Evolutionary conservation across 2,797 vertebrate genomes (phyloP), one percentile per base, ranked within the genome.

Genomic region (Platalea minor): DNA sequence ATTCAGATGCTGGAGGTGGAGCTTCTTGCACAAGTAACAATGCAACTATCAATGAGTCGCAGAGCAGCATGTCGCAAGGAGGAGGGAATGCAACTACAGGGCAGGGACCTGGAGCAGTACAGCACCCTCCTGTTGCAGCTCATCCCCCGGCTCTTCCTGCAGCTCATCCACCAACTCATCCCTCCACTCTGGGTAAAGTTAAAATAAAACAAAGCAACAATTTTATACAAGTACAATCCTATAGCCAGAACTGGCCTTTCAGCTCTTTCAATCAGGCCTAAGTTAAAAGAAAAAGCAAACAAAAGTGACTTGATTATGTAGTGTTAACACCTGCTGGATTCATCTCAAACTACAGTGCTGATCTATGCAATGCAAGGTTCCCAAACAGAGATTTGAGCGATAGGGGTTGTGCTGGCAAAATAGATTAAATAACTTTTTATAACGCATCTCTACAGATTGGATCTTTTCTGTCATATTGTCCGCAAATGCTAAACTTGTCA

Each of bases 1-100:
- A 99, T 94, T 98, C 99, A 1, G 99, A 99, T 78, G 98, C 98
- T 72, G 98, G 98, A 53, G 99, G 99, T 45, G 99, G 98, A 41
- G 93, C 99, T 97, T 99, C 99, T 89, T 99, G 98, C 85, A 98
- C 98, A 88, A 99, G 98, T 87, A 99, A 99, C 92, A 99, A 98
- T 46, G 98, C 98, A 93, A 98, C 98, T 35, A 98, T 97, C 91
- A 99, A 98, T 73, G 99, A 99, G 53, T 99, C 99, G 35, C 99
- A 99, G 95, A 98, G 98, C 98, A 99, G 97, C 2, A 75, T 98
- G 79, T 98, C 98, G 3, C 99, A 99, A 91, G 98, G 98, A 57
- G 98, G 98, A 45, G 96, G 96, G 76, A 96, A 93, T 65, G 93
- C 88, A 75, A 81, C 95, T 69, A 89, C 97, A n/a, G 98, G 97